Conservation (phyloP, 2,888 invertebrate species). For the Drosophila meridionalis region DNA sequence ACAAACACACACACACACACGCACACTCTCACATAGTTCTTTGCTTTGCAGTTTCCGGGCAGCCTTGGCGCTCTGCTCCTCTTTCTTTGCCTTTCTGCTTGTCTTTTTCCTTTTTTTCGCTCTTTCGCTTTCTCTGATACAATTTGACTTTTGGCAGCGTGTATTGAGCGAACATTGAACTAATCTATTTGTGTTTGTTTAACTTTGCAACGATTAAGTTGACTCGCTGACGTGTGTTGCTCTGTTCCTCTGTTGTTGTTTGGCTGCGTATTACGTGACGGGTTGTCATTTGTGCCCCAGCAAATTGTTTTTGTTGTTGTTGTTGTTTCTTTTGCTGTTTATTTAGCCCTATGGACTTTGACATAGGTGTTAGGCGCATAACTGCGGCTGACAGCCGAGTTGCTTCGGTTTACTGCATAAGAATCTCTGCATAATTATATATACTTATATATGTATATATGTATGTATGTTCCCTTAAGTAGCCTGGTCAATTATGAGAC, state of each 20-base stretch:
- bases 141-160: constrained; percentile 73
- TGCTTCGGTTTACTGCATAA: not conserved
- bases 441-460: not conserved
- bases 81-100: constrained; percentile 22
- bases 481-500: constrained; percentile 66
- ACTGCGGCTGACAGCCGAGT: constrained; percentile 16
- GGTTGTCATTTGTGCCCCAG: constrained; percentile 25
- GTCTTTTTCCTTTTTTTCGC: constrained; percentile 4
- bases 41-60: constrained; percentile 9
- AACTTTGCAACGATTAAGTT: constrained; percentile 79
- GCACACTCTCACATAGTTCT: constrained; percentile 1
- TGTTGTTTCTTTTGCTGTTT: not conserved
- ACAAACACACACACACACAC: not conserved
- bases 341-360: constrained; percentile 10
- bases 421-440: not conserved
- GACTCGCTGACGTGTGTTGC: constrained; percentile 34
- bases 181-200: constrained; percentile 81
- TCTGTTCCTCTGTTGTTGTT: constrained; percentile 6
- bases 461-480: constrained; percentile 21
- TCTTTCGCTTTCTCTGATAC: constrained; percentile 51
- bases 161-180: constrained; percentile 68
- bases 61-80: constrained; percentile 20
- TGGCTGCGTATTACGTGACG: constrained; percentile 44
- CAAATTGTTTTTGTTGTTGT: not conserved
- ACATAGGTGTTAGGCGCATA: constrained; percentile 30